phyloP scores from a whole-genome alignment of 2,888 invertebrate genomes.

The Balanococcus diminutus region DNA sequence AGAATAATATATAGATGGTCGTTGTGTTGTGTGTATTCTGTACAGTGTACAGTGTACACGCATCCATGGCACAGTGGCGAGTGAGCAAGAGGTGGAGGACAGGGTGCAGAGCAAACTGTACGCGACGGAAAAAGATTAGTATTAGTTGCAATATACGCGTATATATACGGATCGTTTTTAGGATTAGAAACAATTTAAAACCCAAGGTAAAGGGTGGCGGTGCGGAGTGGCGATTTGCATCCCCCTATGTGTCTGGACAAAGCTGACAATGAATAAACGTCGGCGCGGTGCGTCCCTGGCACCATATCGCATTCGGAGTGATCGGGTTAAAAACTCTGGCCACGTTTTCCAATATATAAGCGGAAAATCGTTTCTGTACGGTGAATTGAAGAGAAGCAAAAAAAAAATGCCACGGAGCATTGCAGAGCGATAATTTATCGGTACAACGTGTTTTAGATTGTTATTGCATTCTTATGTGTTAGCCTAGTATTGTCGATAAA shows the following conservation, averaged over 20 bases:
- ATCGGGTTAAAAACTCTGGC: constrained; percentile 24
- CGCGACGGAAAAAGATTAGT: constrained; percentile 42
- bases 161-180: constrained; percentile 45
- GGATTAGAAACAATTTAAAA: constrained; percentile 51
- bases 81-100: no score
- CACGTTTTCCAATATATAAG: background rate
- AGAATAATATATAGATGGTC: background rate
- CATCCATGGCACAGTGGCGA: no score
- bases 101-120: background rate
- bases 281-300: background rate
- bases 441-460: constrained; percentile 6
- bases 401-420: background rate
- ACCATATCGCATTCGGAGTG: background rate
- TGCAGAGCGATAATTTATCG: background rate
- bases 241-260: constrained; percentile 39
- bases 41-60: background rate
- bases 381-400: background rate
- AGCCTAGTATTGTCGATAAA: background rate
- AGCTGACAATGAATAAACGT: constrained; percentile 16
- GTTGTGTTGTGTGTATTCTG: background rate
- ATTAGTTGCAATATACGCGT: constrained; percentile 10
- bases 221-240: constrained; percentile 31
- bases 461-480: constrained; percentile 2
- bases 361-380: constrained; percentile 28
- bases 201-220: background rate